phyloP scores from a whole-genome alignment of 2,797 vertebrate species.

The Tauraco hartlaubi region DNA sequence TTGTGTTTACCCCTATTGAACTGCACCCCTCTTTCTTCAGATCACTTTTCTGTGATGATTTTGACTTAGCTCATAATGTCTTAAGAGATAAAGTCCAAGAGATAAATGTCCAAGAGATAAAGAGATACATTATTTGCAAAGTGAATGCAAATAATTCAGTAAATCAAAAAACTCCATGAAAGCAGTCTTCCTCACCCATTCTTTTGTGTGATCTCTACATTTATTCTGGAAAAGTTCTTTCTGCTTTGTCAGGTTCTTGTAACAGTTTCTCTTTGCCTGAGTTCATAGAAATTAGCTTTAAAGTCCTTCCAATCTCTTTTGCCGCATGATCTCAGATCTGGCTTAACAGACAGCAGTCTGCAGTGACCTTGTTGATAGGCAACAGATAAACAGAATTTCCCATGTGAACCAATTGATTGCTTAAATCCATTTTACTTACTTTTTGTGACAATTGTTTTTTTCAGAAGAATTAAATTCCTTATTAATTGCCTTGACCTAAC shows the following conservation, averaged over 20 bases:
- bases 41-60: not conserved
- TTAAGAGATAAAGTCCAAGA: not conserved
- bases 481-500: not conserved
- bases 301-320: not conserved
- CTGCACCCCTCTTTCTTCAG: not conserved
- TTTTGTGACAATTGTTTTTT: not conserved
- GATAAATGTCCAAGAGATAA: too few species aligned
- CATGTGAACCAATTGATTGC: not conserved
- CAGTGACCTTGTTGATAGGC: not conserved
- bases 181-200: not conserved
- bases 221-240: not conserved
- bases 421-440: not conserved
- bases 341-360: not conserved
- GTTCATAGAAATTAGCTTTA: not conserved
- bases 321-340: not conserved
- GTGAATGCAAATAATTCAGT: not conserved
- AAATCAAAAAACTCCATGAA: not conserved
- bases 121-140: not conserved
- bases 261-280: not conserved
- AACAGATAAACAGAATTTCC: not conserved
- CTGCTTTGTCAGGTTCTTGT: not conserved
- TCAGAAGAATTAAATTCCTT: not conserved
- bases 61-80: not conserved
- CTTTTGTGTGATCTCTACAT: not conserved
- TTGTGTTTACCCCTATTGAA: not conserved